These are phyloP conservation scores for Limnephilus auricula DNA, from an alignment of 2,888 invertebrate genomes.

Conservation along the genomic window DNA sequence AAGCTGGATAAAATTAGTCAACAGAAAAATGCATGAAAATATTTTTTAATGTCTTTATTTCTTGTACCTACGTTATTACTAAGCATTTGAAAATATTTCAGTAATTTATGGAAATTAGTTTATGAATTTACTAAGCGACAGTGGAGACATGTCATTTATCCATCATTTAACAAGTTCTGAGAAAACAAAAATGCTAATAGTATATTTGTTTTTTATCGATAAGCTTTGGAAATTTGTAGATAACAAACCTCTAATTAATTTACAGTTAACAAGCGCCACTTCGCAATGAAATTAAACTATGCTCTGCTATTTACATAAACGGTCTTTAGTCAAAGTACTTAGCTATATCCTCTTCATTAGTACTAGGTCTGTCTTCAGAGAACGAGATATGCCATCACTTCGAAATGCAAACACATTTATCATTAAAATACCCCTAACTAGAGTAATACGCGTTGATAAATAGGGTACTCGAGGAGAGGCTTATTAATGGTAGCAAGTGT, in stretches of 20 bases:
- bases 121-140: too few species aligned
- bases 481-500: background rate
- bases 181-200: too few species aligned
- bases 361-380: background rate
- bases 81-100: too few species aligned
- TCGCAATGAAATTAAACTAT: background rate
- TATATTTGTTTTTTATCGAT: background rate
- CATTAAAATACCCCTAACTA: background rate
- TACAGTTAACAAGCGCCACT: background rate
- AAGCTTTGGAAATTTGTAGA: background rate
- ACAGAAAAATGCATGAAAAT: too few species aligned
- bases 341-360: background rate
- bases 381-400: background rate
- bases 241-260: background rate
- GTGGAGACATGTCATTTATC: too few species aligned
- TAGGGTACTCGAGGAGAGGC: background rate
- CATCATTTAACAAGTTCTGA: too few species aligned
- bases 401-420: background rate
- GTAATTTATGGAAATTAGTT: too few species aligned
- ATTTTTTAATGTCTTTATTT: too few species aligned
- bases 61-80: too few species aligned
- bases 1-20: too few species aligned
- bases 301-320: background rate
- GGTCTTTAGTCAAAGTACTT: background rate
- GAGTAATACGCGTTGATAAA: background rate